Percentiles rank a stretch among this genome's conserved stretches.
These are phyloP conservation scores for Pyrgilauda ruficollis DNA, from an alignment of 2,113 vertebrate species.

Conservation along the genomic window DNA sequence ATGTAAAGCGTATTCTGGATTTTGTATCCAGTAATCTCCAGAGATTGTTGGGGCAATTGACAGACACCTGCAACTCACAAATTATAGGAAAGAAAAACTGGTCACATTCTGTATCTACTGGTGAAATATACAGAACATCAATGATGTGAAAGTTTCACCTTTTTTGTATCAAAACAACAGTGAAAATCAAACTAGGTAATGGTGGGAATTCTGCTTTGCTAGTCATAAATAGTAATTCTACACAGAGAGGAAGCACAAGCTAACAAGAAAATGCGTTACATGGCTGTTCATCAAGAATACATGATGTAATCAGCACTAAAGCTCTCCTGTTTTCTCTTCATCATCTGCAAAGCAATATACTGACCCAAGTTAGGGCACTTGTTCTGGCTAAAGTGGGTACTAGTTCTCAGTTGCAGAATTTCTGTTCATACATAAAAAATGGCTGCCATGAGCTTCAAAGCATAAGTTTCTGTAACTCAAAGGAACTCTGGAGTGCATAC, in stretches of 20 bases:
- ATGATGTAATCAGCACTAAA: neutral
- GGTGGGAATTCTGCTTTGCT: neutral
- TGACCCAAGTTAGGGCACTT: neutral
- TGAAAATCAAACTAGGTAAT: neutral
- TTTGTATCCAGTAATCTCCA: neutral
- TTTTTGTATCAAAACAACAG: neutral
- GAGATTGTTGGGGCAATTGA: neutral
- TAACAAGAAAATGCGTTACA: neutral
- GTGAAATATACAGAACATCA: neutral
- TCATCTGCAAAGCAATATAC: neutral
- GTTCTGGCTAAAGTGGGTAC: neutral
- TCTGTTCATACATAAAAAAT: neutral
- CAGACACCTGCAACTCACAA: neutral
- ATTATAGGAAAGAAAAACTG: neutral
- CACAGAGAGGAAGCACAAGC: neutral
- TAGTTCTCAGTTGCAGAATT: neutral
- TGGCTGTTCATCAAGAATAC: neutral
- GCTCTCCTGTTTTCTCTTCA: neutral
- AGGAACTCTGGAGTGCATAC: neutral
- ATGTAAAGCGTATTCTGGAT: neutral
- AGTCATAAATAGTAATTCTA: neutral
- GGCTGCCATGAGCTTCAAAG: neutral
- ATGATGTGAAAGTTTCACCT: neutral
- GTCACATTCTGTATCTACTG: neutral
- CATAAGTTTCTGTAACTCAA: neutral